phyloP scores from a whole-genome alignment of 2,888 invertebrate species.

The Rhodophaea formosa region DNA sequence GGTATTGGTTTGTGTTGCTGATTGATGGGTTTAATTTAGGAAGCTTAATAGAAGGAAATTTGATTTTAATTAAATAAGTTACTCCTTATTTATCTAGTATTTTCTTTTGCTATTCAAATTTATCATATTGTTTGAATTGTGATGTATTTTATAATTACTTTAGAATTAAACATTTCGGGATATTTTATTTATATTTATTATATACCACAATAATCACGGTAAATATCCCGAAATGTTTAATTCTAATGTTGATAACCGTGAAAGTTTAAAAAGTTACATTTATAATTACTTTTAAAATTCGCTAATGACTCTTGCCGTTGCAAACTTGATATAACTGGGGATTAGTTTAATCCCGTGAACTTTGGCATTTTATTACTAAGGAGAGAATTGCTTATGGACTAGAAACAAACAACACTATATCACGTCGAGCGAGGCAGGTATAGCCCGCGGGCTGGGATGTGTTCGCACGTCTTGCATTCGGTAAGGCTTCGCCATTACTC shows the following conservation, averaged over 20 bases:
- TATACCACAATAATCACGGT: too few species aligned
- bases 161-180: too few species aligned
- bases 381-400: slow-evolving; percentile 17
- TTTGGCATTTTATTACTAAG: slow-evolving; percentile 6
- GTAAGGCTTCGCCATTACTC: neutral
- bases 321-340: neutral
- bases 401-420: slow-evolving; percentile 21
- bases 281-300: too few species aligned
- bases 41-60: neutral
- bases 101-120: too few species aligned
- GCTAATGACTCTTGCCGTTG: neutral
- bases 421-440: slow-evolving; percentile 12
- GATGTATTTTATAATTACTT: too few species aligned
- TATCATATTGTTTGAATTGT: too few species aligned
- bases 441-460: slow-evolving; percentile 11
- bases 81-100: too few species aligned
- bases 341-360: slow-evolving; percentile 2
- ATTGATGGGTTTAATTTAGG: slow-evolving; percentile 4
- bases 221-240: too few species aligned
- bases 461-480: slow-evolving; percentile 5
- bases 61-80: neutral
- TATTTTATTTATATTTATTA: too few species aligned
- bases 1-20: slow-evolving; percentile 16
- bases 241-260: too few species aligned
- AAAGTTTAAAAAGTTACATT: too few species aligned